Conservation (phyloP, 2,113 vertebrate genomes). For the Pangasianodon hypophthalmus region DNA sequence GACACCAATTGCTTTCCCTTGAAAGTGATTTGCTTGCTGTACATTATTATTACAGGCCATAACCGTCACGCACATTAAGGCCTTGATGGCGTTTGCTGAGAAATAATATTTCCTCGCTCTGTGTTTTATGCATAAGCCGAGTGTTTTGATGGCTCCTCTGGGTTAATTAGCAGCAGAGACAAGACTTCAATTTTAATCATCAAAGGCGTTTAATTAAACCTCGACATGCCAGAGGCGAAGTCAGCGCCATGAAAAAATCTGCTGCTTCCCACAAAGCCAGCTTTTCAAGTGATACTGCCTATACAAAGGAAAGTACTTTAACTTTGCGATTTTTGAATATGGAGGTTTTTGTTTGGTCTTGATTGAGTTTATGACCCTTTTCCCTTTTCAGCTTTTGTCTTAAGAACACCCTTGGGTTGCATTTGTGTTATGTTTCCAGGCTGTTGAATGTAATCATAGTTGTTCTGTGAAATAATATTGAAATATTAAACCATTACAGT, state of each 20-base stretch:
- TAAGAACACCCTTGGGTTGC: background rate
- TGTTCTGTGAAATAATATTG: background rate
- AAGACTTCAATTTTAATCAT: slow-evolving; percentile 51
- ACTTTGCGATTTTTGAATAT: background rate
- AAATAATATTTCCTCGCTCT: slow-evolving; percentile 55
- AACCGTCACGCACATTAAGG: slow-evolving; percentile 49
- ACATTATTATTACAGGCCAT: slow-evolving; percentile 56
- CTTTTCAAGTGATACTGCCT: background rate
- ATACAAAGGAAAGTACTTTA: background rate
- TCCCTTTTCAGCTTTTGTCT: too few species aligned
- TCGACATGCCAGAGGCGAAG: slow-evolving; percentile 49
- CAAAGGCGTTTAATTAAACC: slow-evolving; percentile 58
- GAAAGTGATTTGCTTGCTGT: slow-evolving; percentile 57
- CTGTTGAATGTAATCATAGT: background rate
- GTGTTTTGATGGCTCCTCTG: slow-evolving; percentile 39
- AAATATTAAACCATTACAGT: background rate
- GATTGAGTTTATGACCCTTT: background rate
- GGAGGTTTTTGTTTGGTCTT: background rate
- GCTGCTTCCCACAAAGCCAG: background rate
- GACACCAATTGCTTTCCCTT: slow-evolving; percentile 50
- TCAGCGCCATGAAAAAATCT: slow-evolving; percentile 35
- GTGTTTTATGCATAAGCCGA: slow-evolving; percentile 50
- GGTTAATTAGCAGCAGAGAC: slow-evolving; percentile 62
- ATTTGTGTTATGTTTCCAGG: background rate
- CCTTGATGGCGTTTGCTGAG: slow-evolving; percentile 47